Evolutionary conservation across 2,797 vertebrate species (phyloP).

Genomic region (Eulemur mongoz): DNA sequence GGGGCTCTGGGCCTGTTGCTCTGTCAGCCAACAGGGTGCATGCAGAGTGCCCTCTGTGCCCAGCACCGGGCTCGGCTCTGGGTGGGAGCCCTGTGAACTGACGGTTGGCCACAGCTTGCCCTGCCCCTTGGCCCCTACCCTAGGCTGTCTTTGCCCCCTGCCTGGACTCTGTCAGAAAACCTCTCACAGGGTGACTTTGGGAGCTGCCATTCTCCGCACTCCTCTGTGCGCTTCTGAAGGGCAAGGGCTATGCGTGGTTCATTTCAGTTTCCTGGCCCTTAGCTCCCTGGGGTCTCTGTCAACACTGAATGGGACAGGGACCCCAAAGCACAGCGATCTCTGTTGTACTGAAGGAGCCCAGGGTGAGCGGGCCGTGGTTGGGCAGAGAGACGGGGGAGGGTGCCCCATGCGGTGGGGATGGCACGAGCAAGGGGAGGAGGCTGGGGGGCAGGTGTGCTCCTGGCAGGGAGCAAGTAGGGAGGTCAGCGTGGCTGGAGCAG

Average conservation of each 20-base stretch:
- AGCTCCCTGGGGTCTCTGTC: not conserved
- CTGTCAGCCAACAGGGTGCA: fast-evolving
- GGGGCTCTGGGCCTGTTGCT: not conserved
- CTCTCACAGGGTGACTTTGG: not conserved
- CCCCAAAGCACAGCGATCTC: fast-evolving
- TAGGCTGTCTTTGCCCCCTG: not conserved
- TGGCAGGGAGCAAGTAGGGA: fast-evolving
- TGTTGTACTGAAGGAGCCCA: not conserved
- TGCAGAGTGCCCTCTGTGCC: not conserved
- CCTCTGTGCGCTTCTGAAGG: no score
- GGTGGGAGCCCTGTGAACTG: not conserved
- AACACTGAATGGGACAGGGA: no score
- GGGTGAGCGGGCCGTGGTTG: not conserved
- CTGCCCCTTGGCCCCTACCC: not conserved
- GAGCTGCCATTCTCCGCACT: not conserved
- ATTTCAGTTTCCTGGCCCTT: not conserved
- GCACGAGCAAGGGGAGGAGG: not conserved
- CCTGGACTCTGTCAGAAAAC: not conserved
- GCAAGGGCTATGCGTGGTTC: not conserved
- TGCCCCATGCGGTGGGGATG: not conserved
- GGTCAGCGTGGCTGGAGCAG: not conserved
- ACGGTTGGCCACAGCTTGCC: not conserved
- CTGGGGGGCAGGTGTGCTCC: not conserved
- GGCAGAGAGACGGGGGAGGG: not conserved
- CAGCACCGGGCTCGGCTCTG: fast-evolving